Conservation (phyloP, 2,797 vertebrate species). For the Myotis pilosus region DNA sequence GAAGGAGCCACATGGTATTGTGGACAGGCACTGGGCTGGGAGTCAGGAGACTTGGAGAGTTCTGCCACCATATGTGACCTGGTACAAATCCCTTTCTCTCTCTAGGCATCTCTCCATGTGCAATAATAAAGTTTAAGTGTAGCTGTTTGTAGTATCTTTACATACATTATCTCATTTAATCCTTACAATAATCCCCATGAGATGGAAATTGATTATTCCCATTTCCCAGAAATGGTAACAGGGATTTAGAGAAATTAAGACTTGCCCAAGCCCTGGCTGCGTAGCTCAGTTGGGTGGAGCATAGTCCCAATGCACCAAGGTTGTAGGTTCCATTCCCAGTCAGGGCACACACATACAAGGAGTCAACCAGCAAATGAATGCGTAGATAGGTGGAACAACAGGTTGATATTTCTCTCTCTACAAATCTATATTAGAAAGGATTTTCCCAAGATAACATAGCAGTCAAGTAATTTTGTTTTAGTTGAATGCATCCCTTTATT, state of each 20-base stretch:
- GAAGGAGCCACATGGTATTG: background rate
- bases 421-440: background rate
- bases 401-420: background rate
- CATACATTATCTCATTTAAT: background rate
- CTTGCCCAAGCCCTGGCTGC: background rate
- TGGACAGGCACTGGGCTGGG: background rate
- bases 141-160: background rate
- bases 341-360: background rate
- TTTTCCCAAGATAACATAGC: background rate
- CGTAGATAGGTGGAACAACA: background rate
- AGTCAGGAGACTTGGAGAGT: background rate
- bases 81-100: background rate
- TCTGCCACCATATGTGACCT: background rate
- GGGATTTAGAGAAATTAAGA: conserved; percentile 45
- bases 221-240: conserved; percentile 17
- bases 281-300: background rate
- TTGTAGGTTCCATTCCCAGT: background rate
- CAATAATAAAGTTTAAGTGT: background rate
- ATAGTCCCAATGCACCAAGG: background rate
- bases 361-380: background rate
- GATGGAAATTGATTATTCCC: background rate
- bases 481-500: background rate
- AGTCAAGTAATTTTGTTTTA: conserved; percentile 24
- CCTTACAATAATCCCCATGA: background rate
- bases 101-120: background rate